Evolutionary conservation across 2,113 vertebrate species (phyloP), one percentile per base, ranked within the genome.

Genomic region (Myrmecobius fasciatus): DNA sequence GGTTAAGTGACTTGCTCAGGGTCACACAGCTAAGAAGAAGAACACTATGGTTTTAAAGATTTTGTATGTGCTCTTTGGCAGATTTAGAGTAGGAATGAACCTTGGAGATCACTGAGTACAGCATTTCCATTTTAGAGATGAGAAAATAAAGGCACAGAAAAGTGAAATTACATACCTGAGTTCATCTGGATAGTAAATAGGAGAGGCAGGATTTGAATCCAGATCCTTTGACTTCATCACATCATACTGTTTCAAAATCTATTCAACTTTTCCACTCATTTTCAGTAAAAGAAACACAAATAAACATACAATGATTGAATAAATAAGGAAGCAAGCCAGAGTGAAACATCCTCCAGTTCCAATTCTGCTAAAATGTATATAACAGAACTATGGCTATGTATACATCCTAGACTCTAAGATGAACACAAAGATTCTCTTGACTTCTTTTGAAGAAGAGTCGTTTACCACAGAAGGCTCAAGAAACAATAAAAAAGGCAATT

Each of bases 401-500:
- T 51, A 3, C 4, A 8, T 49, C 75, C 91, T 54, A 95, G 96
- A 11, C 90, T 94, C 89, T 22, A 94, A 96, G 83, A 94, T 96
- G 97, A 98, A 98, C 89, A 97, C 0, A 90, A 95, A 92, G 98
- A 98, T 97, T 97, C 97, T 98, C 98, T 98, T 97, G 97, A 95
- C 96, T 98, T 98, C 97, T 98, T 97, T 97, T 96, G 97, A 97
- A 96, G 96, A 98, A 98, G 96, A 98, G 97, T 96, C 97, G 98
- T 98, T 98, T 98, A 98, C 95, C 94, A 97, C 97, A 93, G 91
- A 97, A 98, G 97, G 97, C 97, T 98, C 97, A 96, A 98, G 98
- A 98, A 98, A 98, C 98, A 98, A 98, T 98, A 98, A 98, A 98
- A 98, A 98, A 98, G 96, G 96, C 97, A 98, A 98, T 99, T 98